Percentiles rank a stretch among this genome's conserved stretches.
Conservation (phyloP, 2,113 vertebrate genomes). For the Engystomops pustulosus region DNA sequence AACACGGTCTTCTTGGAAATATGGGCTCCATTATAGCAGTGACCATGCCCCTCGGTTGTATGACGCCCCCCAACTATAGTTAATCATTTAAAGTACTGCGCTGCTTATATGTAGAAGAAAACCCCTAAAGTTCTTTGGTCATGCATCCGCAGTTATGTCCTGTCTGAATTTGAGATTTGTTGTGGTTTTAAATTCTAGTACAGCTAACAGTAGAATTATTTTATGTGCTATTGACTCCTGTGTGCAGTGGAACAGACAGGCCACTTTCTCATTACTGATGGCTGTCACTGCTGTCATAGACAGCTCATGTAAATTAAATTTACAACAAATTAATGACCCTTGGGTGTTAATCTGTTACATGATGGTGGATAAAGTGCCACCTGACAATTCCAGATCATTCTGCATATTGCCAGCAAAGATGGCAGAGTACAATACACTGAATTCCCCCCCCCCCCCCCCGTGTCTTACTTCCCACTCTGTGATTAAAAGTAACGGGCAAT, state of each 20-base stretch:
- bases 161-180: no score
- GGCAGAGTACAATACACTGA: neutral
- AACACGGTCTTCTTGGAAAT: no score
- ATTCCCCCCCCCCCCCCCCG: neutral
- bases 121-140: no score
- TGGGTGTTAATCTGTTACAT: neutral
- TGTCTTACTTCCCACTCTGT: neutral
- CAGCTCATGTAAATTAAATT: constrained; percentile 1
- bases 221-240: constrained; percentile 3
- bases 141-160: no score
- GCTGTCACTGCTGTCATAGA: constrained; percentile 3
- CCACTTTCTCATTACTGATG: neutral
- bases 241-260: neutral
- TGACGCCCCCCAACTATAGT: no score
- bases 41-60: no score
- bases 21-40: no score
- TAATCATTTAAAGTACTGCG: no score
- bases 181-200: neutral
- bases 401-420: neutral
- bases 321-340: neutral
- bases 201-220: neutral
- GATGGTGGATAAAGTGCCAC: neutral
- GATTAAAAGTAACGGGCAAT: neutral
- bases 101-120: no score
- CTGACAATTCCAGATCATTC: neutral